Evolutionary conservation across 2,888 invertebrate genomes (phyloP).

Genomic region (Agrypnus murinus): DNA sequence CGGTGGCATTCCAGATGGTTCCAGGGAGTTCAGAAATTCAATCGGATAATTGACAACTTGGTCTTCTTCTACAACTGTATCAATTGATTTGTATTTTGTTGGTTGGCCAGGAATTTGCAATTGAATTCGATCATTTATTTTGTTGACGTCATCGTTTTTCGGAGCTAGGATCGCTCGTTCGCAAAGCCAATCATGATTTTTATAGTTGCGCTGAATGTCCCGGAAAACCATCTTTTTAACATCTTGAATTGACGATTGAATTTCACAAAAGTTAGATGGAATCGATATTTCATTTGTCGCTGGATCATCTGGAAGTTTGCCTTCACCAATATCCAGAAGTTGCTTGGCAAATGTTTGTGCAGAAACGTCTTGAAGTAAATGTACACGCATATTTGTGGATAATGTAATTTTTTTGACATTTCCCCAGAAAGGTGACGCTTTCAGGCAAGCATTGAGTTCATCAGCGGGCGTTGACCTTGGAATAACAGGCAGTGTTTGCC

Average conservation of each 20-base stretch:
- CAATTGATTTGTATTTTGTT: constrained; percentile 49
- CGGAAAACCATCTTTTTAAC: constrained; percentile 62
- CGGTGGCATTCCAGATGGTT: constrained; percentile 32
- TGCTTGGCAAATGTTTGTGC: constrained; percentile 59
- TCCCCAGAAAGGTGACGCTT: constrained; percentile 60
- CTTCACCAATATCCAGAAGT: constrained; percentile 61
- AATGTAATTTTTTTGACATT: constrained; percentile 52
- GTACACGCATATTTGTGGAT: constrained; percentile 57
- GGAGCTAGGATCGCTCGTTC: constrained; percentile 62
- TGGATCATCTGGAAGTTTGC: constrained; percentile 56
- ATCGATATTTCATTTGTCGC: constrained; percentile 60
- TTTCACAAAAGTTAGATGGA: constrained; percentile 59
- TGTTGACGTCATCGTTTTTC: constrained; percentile 60
- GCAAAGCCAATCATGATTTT: constrained; percentile 58
- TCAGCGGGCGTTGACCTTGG: constrained; percentile 62
- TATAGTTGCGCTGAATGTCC: constrained; percentile 59
- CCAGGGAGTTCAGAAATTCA: neutral
- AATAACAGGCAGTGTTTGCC: constrained; percentile 63
- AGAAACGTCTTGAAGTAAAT: constrained; percentile 57
- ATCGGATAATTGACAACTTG: constrained; percentile 10
- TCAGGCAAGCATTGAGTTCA: constrained; percentile 64
- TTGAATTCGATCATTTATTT: constrained; percentile 39
- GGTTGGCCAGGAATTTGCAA: constrained; percentile 32
- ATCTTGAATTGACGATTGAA: constrained; percentile 57
- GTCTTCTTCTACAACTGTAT: constrained; percentile 43